Evolutionary conservation across 2,797 vertebrate genomes (phyloP).

Genomic region (Ispidina picta): DNA sequence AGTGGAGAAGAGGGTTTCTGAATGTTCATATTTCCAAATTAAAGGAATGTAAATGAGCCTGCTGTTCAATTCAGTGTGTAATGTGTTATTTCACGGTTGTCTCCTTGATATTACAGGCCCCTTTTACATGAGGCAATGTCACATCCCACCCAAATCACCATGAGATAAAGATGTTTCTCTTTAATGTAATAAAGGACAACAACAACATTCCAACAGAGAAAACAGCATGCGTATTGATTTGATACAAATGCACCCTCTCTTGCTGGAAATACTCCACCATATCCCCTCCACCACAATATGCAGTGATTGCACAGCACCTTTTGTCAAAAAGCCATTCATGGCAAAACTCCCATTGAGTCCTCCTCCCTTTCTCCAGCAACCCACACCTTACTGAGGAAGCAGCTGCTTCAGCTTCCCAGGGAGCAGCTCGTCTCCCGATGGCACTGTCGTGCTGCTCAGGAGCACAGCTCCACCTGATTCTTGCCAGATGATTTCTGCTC

Average conservation of each 20-base stretch:
- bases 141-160: constrained; percentile 55
- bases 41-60: constrained; percentile 69
- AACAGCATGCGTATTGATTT: background rate
- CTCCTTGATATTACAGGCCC: constrained; percentile 60
- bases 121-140: constrained; percentile 40
- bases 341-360: rapidly evolving
- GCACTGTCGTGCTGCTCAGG: background rate
- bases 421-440: rapidly evolving
- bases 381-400: background rate
- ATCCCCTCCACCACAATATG: background rate
- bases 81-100: constrained; percentile 67
- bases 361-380: background rate
- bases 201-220: constrained; percentile 24
- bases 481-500: background rate
- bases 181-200: constrained; percentile 53
- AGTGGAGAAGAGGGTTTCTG: constrained; percentile 23
- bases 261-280: background rate
- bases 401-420: background rate
- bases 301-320: background rate
- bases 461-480: background rate
- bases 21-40: constrained; percentile 63
- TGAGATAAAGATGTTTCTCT: constrained; percentile 62
- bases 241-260: background rate
- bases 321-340: background rate
- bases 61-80: constrained; percentile 68